Evolutionary conservation across 2,113 vertebrate species (phyloP), one percentile per base, ranked within the genome.

Genomic region (Vidua macroura): DNA sequence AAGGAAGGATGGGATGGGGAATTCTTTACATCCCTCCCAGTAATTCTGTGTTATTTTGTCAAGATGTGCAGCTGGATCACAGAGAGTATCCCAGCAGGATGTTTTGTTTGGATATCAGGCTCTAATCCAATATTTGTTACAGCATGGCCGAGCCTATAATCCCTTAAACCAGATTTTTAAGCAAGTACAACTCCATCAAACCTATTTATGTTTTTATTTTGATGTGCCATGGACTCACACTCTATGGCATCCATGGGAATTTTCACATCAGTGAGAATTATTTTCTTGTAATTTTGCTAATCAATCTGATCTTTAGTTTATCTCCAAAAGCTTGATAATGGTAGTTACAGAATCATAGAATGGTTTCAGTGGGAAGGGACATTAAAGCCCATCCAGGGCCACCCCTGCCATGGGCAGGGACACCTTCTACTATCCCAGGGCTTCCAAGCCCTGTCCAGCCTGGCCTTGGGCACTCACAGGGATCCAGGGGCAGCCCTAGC

Each of bases 401-500:
- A 15, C 11, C 5, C 3, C 10, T 64, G 6, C 23, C 30, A 52
- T 24, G 44, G 48, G 19, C 23, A 67, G 69, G 23, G 33, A 39
- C 39, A 74, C 3, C 44, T 82, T 0, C 23, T 28, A 46, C 33
- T 0, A 0, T 20, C 4, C 28, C 69, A 68, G 69, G 53, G 0
- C 10, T 27, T 81, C 76, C 31, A 9, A 52, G 35, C 17, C 20
- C 30, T 0, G 2, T 52, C 19, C 44, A 59, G 0, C 39, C 46
- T 53, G 53, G 44, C 46, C 62, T 60, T 44, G 69, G 52, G 0
- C 62, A 41, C 46, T 89, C 0, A 28, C 53, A 83, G 30, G 30
- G 53, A 68, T 83, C 14, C 66, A 79, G 69, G 60, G 52, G 28
- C 46, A 82, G 69, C 60, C 69, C 1, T 60, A 82, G 86, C 53